Conservation (phyloP, 1,140 invertebrate species). For the Fopius arisanus region DNA sequence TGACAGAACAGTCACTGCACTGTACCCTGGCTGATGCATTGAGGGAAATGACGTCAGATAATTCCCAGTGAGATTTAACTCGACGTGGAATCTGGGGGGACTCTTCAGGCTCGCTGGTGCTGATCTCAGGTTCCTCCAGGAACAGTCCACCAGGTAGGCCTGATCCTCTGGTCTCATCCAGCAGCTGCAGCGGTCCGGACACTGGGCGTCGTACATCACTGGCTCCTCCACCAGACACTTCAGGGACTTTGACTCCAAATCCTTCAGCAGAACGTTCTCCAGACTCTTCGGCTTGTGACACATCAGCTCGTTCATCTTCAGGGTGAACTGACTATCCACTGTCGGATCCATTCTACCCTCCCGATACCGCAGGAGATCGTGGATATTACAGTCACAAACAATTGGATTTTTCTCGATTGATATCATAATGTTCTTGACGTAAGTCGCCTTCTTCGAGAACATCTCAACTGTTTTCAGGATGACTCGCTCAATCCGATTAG, state of each 20-base stretch:
- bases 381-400: conserved; percentile 70
- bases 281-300: conserved; percentile 54
- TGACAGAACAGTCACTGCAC: conserved; percentile 61
- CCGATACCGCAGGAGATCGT: conserved; percentile 66
- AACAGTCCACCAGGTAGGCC: conserved; percentile 67
- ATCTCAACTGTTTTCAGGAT: conserved; percentile 45
- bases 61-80: conserved; percentile 67
- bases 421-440: conserved; percentile 45
- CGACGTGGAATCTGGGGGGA: conserved; percentile 46
- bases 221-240: conserved; percentile 41
- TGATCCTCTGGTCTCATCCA: conserved; percentile 56
- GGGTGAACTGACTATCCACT: conserved; percentile 51
- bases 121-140: conserved; percentile 50
- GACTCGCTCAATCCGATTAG: conserved; percentile 67
- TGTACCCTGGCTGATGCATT: conserved; percentile 49
- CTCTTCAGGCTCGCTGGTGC: conserved; percentile 50
- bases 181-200: conserved; percentile 65
- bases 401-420: conserved; percentile 71
- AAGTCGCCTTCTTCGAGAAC: conserved; percentile 17
- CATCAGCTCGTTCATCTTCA: conserved; percentile 53
- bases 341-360: conserved; percentile 49
- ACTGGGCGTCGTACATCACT: conserved; percentile 38
- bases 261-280: conserved; percentile 30
- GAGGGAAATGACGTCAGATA: conserved; percentile 55
- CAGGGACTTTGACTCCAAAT: conserved; percentile 40